Base-by-base conservation (phyloP, 1,140 invertebrate genomes). In the Riptortus pedestris region DNA sequence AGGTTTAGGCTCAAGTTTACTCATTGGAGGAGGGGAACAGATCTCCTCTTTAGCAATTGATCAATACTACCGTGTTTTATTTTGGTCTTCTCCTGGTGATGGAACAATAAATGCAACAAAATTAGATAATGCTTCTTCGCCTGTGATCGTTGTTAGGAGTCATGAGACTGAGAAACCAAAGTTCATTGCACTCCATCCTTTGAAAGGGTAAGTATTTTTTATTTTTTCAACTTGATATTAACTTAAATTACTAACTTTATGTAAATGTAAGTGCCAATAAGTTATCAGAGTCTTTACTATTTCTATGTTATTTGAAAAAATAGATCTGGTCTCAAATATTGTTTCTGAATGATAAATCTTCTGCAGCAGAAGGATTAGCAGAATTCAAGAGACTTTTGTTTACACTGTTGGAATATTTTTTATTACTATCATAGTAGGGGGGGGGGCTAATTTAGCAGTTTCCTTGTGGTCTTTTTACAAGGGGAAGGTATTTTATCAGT, bases 71-170 rank as follows among this genome's bases (percentile, higher is more conserved):
- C 77, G 90, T 26, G 73, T 90, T 0, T 72, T 97, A 0, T 96
- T 91, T 76, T 96, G 91, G 91, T 88, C 90, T 0, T 93, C 90
- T 70, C 76, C 83, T 0, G 76, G 82, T 27, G 84, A 85, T 22
- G 87, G 96, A 73, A 85, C 87, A 0, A 95, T 97, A 29, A 95
- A 95, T 73, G 86, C 92, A 0, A 94, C 91, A 0, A 81, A 85
- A 64, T 73, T 87, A 2, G 81, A 84, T 70, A 81, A 83, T 65
- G 80, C 78, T 2, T 83, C 80, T 9, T 74, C 80, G 0, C 59
- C 62, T 22, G 74, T 89, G 7, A 90, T 91, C 0, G 82, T 96
- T 2, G 77, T 89, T 12, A 80, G 82, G 16, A 84, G 84, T 0
- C 82, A 70, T 9, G 70, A 86, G 11, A 81, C 81, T 2, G 85